Base-by-base conservation (phyloP, 2,888 invertebrate species). In the Thyatira batis region DNA sequence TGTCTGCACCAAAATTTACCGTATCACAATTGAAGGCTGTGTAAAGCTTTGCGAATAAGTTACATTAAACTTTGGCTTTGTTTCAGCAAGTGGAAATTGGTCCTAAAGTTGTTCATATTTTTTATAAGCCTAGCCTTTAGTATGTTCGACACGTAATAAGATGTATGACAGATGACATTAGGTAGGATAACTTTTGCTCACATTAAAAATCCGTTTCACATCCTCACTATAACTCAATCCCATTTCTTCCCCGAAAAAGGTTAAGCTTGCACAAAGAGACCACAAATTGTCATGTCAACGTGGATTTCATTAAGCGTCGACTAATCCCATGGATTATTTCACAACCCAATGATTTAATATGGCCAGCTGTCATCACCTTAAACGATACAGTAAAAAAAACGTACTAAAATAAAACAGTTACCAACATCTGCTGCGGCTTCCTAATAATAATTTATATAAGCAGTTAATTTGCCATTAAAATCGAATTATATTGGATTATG, bases 351-450 rank as follows among this genome's bases (percentile, higher is more conserved):
- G 86, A 89, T 87, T 84, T 86, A 88, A 64, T 64, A 69, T 63
- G 68, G 61, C 73, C 88, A 87, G 85, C 89, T 88, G 89, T 89
- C 89, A 84, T 61, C 87, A 81, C 71, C 73, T 71, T 64, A 73
- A 65, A 62, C 53, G 58, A 33, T 52, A 51, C 52, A 58, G 67
- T 70, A 71, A 67, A 67, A 60, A 51, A 57, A 53, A 57, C 57
- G 61, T 52, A 54, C 53, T 21, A 58, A 50, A 23, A 54, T 56
- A 53, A 53, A 17, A 39, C 13, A 13, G 17, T 39, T 39, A 39
- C 39, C 25, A 58, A 60, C 76, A 76, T 68, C 71, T 73, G 73
- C 60, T 54, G 49, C 21, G 33, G 33, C 52, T 58, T 54, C 53
- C 52, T 57, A 43, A 52, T 54, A 56, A 43, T 45, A 30, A 51